These are phyloP conservation scores for Cyclophora punctaria DNA, from an alignment of 2,888 invertebrate genomes.

Conservation along the genomic window DNA sequence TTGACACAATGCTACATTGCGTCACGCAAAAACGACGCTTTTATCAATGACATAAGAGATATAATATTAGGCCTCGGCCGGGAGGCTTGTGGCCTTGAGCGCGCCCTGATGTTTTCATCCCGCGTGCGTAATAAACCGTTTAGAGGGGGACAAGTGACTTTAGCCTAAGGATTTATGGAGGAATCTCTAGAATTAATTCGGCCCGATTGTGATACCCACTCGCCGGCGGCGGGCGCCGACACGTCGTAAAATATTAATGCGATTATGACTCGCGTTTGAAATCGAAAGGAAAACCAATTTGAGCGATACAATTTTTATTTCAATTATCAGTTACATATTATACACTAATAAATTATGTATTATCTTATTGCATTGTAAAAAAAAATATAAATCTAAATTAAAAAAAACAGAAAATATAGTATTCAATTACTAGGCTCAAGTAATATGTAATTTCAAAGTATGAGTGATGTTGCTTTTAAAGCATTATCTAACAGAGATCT, in stretches of 20 bases:
- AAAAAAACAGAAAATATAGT: too few species aligned
- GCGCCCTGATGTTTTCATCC: constrained; percentile 69
- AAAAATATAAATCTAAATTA: too few species aligned
- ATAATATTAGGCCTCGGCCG: constrained; percentile 38
- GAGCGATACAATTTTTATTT: too few species aligned
- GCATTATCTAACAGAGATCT: background rate
- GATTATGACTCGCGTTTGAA: too few species aligned
- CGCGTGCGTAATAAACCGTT: constrained; percentile 71
- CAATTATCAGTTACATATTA: too few species aligned
- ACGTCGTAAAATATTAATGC: constrained; percentile 11
- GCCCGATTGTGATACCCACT: constrained; percentile 44
- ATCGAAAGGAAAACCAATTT: too few species aligned
- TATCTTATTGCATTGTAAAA: too few species aligned
- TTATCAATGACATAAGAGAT: constrained; percentile 67
- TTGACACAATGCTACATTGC: constrained; percentile 34
- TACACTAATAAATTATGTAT: too few species aligned
- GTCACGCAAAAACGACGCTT: constrained; percentile 68
- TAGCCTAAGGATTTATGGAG: constrained; percentile 66
- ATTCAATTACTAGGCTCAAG: too few species aligned
- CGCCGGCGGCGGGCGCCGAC: constrained; percentile 26
- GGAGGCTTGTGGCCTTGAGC: constrained; percentile 60
- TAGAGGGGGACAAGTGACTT: constrained; percentile 65
- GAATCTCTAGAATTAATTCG: constrained; percentile 68
- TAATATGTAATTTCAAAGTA: constrained; percentile 3
- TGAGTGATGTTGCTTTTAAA: background rate